Evolutionary conservation across 2,888 invertebrate genomes (phyloP), one percentile per base, ranked within the genome.

Genomic region (Electrophaes corylata): DNA sequence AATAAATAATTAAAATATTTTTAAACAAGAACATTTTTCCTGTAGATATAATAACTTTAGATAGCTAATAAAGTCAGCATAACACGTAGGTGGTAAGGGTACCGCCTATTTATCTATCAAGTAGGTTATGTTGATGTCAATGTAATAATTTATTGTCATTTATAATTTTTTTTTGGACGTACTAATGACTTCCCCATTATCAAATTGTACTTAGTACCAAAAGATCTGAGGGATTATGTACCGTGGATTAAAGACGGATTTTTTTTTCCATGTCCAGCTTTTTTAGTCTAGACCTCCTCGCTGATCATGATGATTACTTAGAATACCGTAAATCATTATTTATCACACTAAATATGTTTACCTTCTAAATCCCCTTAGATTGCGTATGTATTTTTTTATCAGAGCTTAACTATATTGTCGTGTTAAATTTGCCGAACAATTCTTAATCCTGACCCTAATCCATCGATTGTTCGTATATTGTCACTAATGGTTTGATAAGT

Each of bases 401-500:
- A 58, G 52, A 45, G 57, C 49, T 63, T 62, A 62, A 65, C 67
- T 75, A 72, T 75, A 77, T 77, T 72, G 67, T 54, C 56, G 61
- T 69, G 67, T 70, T 64, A 64, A 60, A 64, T 70, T 62, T 52
- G 54, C 60, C 75, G 73, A 76, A 79, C 75, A 69, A 72, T 61
- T 57, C 53, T 37, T 81, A 78, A 84, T 75, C 75, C 67, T 26
- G 54, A 41, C 46, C 57, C 48, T 83, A 79, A 78, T 74, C 76
- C 69, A 57, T 55, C 70, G 67, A 73, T 76, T 75, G 68, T 68
- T 71, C 56, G 56, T 63, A 67, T 61, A 66, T 65, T 69, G 66
- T 62, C 62, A 69, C 66, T 64, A 71, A 70, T 73, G 64, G 58
- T 66, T 64, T 66, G 83, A 83, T 84, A 82, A 77, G 63, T 50